Evolutionary conservation across 1,140 invertebrate genomes (phyloP).

Genomic region (Macrobrachium nipponense): DNA sequence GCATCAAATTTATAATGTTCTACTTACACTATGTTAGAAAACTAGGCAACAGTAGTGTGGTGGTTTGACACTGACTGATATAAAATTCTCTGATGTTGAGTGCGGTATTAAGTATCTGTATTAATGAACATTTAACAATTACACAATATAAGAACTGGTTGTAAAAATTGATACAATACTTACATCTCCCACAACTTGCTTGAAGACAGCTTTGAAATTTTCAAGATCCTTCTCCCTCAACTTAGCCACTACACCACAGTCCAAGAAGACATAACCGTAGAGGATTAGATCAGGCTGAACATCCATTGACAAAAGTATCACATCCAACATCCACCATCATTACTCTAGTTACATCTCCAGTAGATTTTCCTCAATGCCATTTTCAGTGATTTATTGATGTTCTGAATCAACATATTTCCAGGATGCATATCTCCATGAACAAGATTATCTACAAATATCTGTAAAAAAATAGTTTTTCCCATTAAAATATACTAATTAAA

Average conservation of each 20-base stretch:
- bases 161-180: constrained; percentile 9
- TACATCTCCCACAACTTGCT: constrained; percentile 70
- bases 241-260: constrained; percentile 70
- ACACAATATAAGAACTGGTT: constrained; percentile 36
- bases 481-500: neutral
- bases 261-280: constrained; percentile 69
- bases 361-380: neutral
- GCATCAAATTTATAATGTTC: no score
- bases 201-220: constrained; percentile 71
- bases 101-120: neutral
- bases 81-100: no score
- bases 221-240: constrained; percentile 67
- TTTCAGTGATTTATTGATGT: constrained; percentile 52
- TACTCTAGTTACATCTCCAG: constrained; percentile 43
- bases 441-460: constrained; percentile 70
- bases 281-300: constrained; percentile 63
- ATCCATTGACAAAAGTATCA: constrained; percentile 64
- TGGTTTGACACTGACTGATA: no score
- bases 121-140: neutral
- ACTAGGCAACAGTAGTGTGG: no score
- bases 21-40: no score
- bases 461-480: neutral
- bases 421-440: constrained; percentile 72
- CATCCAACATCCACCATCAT: constrained; percentile 64
- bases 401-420: constrained; percentile 69